Evolutionary conservation across 37 sponge, comb jelly and placozoan species (phyloP).

Genomic region (Ephydatia muelleri): DNA sequence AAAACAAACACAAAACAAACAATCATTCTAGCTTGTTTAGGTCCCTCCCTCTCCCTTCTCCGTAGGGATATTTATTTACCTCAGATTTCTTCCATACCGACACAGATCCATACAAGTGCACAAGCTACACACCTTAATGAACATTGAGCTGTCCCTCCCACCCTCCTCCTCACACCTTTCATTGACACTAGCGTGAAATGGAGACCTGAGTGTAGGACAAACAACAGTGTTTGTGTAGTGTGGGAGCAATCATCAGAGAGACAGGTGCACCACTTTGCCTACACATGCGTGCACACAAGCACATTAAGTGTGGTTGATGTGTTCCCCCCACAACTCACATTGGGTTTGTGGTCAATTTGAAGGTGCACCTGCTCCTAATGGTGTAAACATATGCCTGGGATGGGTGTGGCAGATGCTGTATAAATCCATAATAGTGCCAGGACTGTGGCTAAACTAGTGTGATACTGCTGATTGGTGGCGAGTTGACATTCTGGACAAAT

Average conservation of each 20-base stretch:
- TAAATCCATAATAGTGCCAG: no score
- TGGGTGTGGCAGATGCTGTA: no score
- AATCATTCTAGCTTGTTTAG: no score
- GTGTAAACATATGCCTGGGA: background rate
- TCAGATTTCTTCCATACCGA: background rate
- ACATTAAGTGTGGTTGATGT: background rate
- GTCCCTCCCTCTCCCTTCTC: no score
- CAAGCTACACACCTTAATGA: background rate
- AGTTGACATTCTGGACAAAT: no score
- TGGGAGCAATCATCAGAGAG: background rate
- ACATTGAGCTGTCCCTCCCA: no score
- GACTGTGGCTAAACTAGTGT: background rate
- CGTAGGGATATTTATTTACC: no score
- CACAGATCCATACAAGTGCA: background rate
- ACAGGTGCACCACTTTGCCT: background rate
- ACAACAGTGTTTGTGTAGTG: background rate
- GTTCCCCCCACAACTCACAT: background rate
- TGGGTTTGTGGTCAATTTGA: background rate
- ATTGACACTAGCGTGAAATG: background rate
- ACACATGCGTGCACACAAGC: background rate
- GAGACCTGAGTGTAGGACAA: background rate
- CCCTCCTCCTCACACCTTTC: background rate
- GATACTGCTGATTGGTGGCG: background rate
- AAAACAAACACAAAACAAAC: background rate
- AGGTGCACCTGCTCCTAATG: background rate